Evolutionary conservation across 2,888 invertebrate genomes (phyloP).

Genomic region (Nowickia ferox): DNA sequence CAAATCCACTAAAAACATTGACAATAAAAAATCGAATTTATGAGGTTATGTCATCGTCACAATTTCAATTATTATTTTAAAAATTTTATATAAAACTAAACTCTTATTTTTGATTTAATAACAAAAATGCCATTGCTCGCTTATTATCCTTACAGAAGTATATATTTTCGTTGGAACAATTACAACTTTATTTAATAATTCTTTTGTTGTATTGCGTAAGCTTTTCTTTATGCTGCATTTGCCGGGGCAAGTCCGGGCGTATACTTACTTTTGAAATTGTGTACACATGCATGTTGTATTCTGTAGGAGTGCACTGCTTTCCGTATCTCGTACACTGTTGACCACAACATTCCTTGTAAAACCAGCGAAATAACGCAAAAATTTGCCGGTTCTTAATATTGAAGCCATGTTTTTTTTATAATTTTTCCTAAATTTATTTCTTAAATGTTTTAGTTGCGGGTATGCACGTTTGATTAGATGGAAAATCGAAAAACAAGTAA

Average conservation of each 20-base stretch:
- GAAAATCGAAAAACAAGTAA: constrained; percentile 59
- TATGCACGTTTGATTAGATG: constrained; percentile 45
- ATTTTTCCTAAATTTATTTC: constrained; percentile 12
- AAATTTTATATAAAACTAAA: constrained; percentile 65
- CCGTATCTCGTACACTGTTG: constrained; percentile 87
- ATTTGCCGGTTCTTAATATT: constrained; percentile 87
- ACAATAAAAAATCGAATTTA: constrained; percentile 21
- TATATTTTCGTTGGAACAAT: not conserved
- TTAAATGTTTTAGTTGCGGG: not conserved
- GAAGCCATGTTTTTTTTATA: constrained; percentile 80
- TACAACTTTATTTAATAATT: constrained; percentile 14
- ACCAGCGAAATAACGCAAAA: constrained; percentile 89
- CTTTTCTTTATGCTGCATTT: constrained; percentile 22
- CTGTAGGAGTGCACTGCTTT: constrained; percentile 84
- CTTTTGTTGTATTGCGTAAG: constrained; percentile 59
- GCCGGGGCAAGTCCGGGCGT: constrained; percentile 32
- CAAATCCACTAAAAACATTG: constrained; percentile 84
- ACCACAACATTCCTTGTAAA: constrained; percentile 88
- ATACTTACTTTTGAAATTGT: constrained; percentile 76
- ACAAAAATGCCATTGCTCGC: not conserved
- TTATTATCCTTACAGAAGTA: not conserved
- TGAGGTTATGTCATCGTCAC: constrained; percentile 66
- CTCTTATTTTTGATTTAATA: constrained; percentile 30
- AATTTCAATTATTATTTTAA: constrained; percentile 34
- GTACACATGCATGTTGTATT: constrained; percentile 84